Percentiles rank a stretch among this genome's conserved stretches.
Evolutionary conservation across 92 coral and sea anemone genomes (phyloP).

Genomic region (Meandrina meandrites): DNA sequence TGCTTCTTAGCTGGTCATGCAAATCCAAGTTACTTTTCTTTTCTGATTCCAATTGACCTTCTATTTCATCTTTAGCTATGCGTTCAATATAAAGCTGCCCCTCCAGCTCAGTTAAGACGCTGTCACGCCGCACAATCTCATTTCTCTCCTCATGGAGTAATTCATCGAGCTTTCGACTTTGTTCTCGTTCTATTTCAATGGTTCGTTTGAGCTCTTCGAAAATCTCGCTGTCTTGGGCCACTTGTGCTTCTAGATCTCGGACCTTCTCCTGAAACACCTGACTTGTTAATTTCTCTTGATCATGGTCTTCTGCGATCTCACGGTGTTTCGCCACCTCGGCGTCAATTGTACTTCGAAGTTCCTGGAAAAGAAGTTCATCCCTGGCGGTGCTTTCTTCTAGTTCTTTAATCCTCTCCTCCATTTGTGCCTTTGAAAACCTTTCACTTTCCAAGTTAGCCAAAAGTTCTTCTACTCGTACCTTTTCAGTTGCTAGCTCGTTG

Average conservation of each 20-base stretch:
- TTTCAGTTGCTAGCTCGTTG: conserved; percentile 60
- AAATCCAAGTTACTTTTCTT: conserved; percentile 20
- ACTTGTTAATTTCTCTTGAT: conserved; percentile 57
- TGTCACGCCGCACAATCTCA: conserved; percentile 40
- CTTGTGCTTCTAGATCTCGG: conserved; percentile 68
- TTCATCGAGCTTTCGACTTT: conserved; percentile 68
- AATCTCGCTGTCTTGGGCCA: conserved; percentile 60
- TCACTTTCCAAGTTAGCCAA: conserved; percentile 51
- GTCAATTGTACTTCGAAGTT: conserved; percentile 57
- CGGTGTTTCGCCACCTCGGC: conserved; percentile 62
- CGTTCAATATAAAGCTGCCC: conserved; percentile 27
- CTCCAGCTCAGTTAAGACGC: conserved; percentile 36
- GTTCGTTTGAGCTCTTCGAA: conserved; percentile 66
- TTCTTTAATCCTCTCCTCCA: conserved; percentile 59
- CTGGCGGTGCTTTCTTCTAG: conserved; percentile 54
- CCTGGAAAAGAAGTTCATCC: conserved; percentile 66
- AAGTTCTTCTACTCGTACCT: conserved; percentile 47
- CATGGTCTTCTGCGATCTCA: conserved; percentile 56
- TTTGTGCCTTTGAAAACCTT: conserved; percentile 45
- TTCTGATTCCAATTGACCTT: conserved; percentile 26
- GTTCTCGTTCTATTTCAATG: conserved; percentile 63
- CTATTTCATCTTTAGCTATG: conserved; percentile 30
- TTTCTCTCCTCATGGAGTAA: conserved; percentile 62
- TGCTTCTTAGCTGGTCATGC: conserved; percentile 20
- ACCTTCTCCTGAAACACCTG: conserved; percentile 53